Evolutionary conservation across 2,797 vertebrate species (phyloP).

Genomic region (Hyperoplus immaculatus): DNA sequence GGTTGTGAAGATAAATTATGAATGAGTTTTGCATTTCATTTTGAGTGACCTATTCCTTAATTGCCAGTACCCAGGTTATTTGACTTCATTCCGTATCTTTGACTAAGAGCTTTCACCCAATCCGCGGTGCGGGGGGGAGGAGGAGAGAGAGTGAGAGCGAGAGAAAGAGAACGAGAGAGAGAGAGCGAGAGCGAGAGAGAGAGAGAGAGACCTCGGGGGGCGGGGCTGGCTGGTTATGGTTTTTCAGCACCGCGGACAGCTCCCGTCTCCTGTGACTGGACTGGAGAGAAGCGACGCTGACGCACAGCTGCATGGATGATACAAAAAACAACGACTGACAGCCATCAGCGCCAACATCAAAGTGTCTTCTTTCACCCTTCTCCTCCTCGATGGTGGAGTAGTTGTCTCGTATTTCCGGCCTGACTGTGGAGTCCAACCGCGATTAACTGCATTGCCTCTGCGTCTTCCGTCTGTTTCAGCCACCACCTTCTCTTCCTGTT

Average conservation of each 20-base stretch:
- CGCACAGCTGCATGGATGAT: conserved; percentile 43
- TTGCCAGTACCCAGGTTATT: conserved; percentile 5
- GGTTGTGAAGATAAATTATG: not conserved
- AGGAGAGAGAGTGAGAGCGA: conserved; percentile 11
- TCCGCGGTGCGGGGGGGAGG: conserved; percentile 46
- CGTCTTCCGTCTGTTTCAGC: conserved; percentile 47
- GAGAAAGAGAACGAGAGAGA: conserved; percentile 43
- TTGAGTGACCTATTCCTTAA: conserved; percentile 20
- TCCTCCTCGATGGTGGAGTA: conserved; percentile 25
- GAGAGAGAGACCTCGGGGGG: conserved; percentile 12
- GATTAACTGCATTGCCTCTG: conserved; percentile 73
- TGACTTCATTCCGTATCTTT: conserved; percentile 25
- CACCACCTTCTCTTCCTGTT: conserved; percentile 43
- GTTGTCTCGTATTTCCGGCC: conserved; percentile 45
- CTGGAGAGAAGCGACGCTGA: conserved; percentile 64
- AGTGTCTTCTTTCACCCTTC: not conserved
- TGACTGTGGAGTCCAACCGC: conserved; percentile 58
- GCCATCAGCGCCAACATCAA: conserved; percentile 4
- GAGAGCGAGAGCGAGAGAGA: conserved; percentile 33
- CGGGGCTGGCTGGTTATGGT: conserved; percentile 41
- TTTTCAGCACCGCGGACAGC: conserved; percentile 83
- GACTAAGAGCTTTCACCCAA: conserved; percentile 59
- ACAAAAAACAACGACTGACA: not conserved
- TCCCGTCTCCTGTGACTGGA: conserved; percentile 64
- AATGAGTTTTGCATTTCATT: not conserved